Conservation (phyloP, 2,888 invertebrate species). For the Coelinius sp. region DNA sequence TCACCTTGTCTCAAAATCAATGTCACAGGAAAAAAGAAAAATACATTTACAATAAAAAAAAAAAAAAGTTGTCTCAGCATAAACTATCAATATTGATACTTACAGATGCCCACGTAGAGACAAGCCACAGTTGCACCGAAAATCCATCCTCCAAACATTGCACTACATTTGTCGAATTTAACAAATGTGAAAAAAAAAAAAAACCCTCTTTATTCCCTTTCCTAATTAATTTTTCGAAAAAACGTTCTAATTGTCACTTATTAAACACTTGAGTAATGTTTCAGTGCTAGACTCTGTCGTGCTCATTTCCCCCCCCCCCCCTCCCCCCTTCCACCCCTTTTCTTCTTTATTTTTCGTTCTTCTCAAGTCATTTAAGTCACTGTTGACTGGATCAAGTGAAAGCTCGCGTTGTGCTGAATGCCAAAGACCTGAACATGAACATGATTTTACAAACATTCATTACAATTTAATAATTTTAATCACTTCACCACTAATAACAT, state of each 20-base stretch:
- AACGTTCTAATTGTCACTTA: not conserved
- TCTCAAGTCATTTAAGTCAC: conserved; percentile 2
- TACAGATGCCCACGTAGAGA: conserved; percentile 54
- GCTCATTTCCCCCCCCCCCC: too few species aligned
- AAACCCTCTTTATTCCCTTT: not conserved
- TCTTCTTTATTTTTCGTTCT: not conserved
- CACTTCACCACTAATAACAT: not conserved
- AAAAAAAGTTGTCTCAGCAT: not conserved
- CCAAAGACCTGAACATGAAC: conserved; percentile 26
- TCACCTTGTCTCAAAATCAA: conserved; percentile 14
- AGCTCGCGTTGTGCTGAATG: conserved; percentile 19
- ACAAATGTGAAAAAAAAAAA: not conserved
- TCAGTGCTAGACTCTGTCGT: not conserved
- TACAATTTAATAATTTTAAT: not conserved
- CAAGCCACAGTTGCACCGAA: conserved; percentile 53
- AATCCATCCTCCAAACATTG: conserved; percentile 56
- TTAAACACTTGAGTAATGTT: not conserved
- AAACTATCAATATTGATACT: too few species aligned
- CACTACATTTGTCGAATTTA: conserved; percentile 56
- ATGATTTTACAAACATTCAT: not conserved
- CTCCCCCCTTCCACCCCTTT: too few species aligned
- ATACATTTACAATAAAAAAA: not conserved
- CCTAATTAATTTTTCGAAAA: not conserved
- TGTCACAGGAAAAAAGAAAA: not conserved
- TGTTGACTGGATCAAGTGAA: conserved; percentile 20